Evolutionary conservation across 2,888 invertebrate species (phyloP).

Genomic region (Diaphora mendica): DNA sequence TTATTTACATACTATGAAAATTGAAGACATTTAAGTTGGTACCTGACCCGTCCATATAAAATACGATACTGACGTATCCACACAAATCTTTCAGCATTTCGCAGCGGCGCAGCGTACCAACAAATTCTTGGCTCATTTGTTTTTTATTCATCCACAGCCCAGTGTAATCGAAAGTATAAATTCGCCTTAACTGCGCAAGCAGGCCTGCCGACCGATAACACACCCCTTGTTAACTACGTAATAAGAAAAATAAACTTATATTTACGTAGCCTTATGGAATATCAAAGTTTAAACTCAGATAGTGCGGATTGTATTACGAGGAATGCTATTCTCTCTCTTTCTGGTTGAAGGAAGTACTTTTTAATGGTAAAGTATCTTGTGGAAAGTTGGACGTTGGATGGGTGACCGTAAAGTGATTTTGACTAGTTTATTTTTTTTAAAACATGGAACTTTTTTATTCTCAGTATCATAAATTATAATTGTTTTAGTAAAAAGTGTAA

Average conservation of each 20-base stretch:
- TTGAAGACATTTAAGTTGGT: background rate
- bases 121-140: constrained; percentile 85
- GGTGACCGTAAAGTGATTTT: background rate
- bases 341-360: background rate
- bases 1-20: background rate
- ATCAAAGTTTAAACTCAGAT: constrained; percentile 71
- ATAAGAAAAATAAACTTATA: constrained; percentile 84
- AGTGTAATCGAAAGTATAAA: constrained; percentile 86
- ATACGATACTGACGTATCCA: constrained; percentile 53
- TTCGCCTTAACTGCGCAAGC: constrained; percentile 78
- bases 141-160: constrained; percentile 82
- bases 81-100: constrained; percentile 45
- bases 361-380: background rate
- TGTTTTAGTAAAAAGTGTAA: no score
- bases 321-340: background rate
- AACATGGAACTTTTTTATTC: background rate
- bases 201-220: constrained; percentile 76
- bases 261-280: constrained; percentile 74
- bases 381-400: constrained; percentile 17
- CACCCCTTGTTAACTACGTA: constrained; percentile 79
- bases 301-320: constrained; percentile 34
- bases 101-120: constrained; percentile 74
- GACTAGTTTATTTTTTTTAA: background rate
- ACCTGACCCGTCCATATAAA: background rate
- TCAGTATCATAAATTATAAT: background rate